These are phyloP conservation scores for Caenorhabditis sp. DNA, from an alignment of 2,888 invertebrate species.

Conservation along the genomic window DNA sequence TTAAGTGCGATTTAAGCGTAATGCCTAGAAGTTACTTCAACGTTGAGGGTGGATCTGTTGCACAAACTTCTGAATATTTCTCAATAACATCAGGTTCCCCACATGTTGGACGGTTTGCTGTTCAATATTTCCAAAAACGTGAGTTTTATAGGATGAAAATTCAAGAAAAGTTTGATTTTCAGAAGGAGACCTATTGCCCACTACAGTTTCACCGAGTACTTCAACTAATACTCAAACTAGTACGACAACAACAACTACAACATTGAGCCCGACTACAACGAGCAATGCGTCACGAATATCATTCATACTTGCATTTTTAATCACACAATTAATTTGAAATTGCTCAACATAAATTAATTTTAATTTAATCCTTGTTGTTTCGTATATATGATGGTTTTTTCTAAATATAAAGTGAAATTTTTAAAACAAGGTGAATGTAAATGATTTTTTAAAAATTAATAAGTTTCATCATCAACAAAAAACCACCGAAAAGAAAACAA, in stretches of 20 bases:
- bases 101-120: constrained; percentile 7
- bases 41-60: background rate
- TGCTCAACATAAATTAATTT: background rate
- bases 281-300: background rate
- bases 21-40: background rate
- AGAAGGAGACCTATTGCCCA: constrained; percentile 7
- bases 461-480: too few relatives aligned
- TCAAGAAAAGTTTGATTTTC: background rate
- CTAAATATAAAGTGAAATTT: too few relatives aligned
- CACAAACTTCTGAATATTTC: background rate
- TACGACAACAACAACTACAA: constrained; percentile 2
- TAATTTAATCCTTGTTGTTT: too few relatives aligned
- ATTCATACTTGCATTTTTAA: background rate
- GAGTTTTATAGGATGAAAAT: background rate
- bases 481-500: too few relatives aligned
- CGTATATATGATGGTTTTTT: too few relatives aligned
- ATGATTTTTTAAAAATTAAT: too few relatives aligned
- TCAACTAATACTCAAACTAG: background rate
- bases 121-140: constrained; percentile 18
- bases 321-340: background rate
- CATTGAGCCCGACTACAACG: constrained; percentile 5
- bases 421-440: too few relatives aligned
- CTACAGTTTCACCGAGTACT: background rate
- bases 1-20: too few relatives aligned
- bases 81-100: background rate